Base-by-base conservation (phyloP, 2,888 invertebrate genomes). In the Teinopalpus imperialis region DNA sequence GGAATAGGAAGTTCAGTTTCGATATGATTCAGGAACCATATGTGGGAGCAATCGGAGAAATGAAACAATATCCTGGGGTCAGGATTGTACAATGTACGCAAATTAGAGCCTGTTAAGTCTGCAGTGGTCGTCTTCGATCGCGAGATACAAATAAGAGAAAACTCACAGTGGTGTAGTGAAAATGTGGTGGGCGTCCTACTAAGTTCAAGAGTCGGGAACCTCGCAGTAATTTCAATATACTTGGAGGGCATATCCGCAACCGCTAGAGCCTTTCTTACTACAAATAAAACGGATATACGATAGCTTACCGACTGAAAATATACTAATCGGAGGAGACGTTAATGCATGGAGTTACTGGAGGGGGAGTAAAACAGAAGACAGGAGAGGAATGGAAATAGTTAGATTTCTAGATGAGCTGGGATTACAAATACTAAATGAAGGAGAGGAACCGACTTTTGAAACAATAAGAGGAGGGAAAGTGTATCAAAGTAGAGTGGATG, bases 301-400 rank as follows among this genome's bases (percentile, higher is more conserved):
- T 2, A 1, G n/a, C 4, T 2, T 21, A 7, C 6, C 6, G n/a
- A 21, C 5, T n/a, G n/a, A 4, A 59, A 39, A 1, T n/a, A 1
- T 32, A 4, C 2, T 53, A 1, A 23, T 51, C 0, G 56, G 53
- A n/a, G 56, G 56, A 0, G 56, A 56, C 20, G 27, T 29, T 0
- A 56, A 56, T 10, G 52, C 56, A 3, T 48, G 48, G 23, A 53
- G 44, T 7, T 40, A 30, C 5, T 57, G 54, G 54, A 54, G 54
- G 56, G 53, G 53, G 2, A 49, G 53, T 24, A 1, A 0, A 0
- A 35, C 0, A 0, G 16, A 10, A 0, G 53, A 61, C 40, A 3
- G 21, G 8, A 44, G 57, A 6, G 57, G 59, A 2, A 47, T 49
- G 18, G 45, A 46, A 0, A n/a, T 52, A n/a, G 34, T 6, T 49